A percentile compares a stretch with the other conserved stretches of the same genome.
Conservation (phyloP, 2,113 vertebrate species). For the Rhinopithecus roxellana region DNA sequence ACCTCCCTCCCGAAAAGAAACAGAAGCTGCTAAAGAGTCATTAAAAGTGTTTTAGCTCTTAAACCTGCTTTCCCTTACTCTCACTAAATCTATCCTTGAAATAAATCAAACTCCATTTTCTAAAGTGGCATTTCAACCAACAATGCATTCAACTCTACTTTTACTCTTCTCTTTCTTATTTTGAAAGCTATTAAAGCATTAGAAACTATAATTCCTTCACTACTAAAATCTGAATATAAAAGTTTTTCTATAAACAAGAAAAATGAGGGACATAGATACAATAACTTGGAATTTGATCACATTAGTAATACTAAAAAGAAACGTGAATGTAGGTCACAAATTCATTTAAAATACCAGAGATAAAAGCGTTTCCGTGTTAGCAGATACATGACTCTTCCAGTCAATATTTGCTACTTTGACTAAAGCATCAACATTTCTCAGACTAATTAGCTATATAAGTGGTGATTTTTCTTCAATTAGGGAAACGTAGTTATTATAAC, state of each 20-base stretch:
- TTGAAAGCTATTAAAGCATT: slow-evolving; percentile 46
- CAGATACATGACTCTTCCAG: neutral
- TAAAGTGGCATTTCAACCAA: slow-evolving; percentile 50
- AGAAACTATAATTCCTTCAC: neutral
- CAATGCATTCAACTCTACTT: neutral
- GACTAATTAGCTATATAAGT: slow-evolving; percentile 75
- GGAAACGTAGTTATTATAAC: slow-evolving; percentile 76
- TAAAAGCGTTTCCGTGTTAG: neutral
- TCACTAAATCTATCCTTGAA: neutral
- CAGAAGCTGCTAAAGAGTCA: neutral
- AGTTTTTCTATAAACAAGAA: neutral
- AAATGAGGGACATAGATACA: neutral
- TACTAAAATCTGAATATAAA: slow-evolving; percentile 3
- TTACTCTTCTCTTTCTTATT: neutral
- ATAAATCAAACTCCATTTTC: slow-evolving; percentile 57
- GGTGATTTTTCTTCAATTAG: slow-evolving; percentile 68
- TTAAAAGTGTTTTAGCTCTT: slow-evolving; percentile 32
- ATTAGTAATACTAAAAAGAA: neutral
- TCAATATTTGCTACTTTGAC: slow-evolving; percentile 21
- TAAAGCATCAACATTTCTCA: slow-evolving; percentile 75
- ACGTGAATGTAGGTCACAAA: neutral
- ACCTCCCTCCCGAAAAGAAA: neutral
- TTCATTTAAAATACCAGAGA: neutral
- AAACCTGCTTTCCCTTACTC: neutral
- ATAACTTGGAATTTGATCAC: neutral